Evolutionary conservation across 2,797 vertebrate species (phyloP).

Genomic region (Chrosomus eos): DNA sequence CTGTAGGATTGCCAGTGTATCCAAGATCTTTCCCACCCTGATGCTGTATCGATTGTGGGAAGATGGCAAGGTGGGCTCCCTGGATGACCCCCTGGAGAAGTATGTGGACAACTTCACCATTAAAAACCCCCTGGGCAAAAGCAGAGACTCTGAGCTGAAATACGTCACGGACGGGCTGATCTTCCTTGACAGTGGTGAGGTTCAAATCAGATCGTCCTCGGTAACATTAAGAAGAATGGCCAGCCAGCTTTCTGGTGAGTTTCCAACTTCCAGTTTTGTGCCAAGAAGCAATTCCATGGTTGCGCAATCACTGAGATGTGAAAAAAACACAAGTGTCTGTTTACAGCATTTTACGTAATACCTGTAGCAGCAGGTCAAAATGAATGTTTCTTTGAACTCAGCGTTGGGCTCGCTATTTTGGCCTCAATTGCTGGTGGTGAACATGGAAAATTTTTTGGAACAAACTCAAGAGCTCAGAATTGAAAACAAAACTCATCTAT

Average conservation of each 20-base stretch:
- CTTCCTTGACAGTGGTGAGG: constrained; percentile 83
- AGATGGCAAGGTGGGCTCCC: constrained; percentile 87
- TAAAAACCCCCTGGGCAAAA: constrained; percentile 88
- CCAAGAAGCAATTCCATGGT: not conserved
- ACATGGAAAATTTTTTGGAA: not conserved
- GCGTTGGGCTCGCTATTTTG: not conserved
- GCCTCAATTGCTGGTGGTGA: constrained; percentile 2
- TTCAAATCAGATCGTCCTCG: constrained; percentile 80
- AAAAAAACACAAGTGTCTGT: constrained; percentile 1
- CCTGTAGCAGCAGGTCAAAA: not conserved
- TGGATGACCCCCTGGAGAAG: constrained; percentile 92
- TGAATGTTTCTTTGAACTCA: constrained; percentile 7
- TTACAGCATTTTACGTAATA: not conserved
- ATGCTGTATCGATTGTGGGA: constrained; percentile 97
- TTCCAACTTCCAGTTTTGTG: not conserved
- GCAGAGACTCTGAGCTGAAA: constrained; percentile 78
- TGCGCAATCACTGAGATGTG: not conserved
- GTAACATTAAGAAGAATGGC: constrained; percentile 95
- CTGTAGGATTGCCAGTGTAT: constrained; percentile 90
- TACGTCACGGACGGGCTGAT: constrained; percentile 79
- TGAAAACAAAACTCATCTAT: not conserved
- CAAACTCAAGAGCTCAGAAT: not conserved
- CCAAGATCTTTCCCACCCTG: constrained; percentile 93
- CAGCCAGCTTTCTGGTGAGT: constrained; percentile 92
- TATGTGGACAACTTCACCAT: constrained; percentile 90